Evolutionary conservation across 2,888 invertebrate genomes (phyloP), one percentile per base, ranked within the genome.

Genomic region (Pollenia angustigena): DNA sequence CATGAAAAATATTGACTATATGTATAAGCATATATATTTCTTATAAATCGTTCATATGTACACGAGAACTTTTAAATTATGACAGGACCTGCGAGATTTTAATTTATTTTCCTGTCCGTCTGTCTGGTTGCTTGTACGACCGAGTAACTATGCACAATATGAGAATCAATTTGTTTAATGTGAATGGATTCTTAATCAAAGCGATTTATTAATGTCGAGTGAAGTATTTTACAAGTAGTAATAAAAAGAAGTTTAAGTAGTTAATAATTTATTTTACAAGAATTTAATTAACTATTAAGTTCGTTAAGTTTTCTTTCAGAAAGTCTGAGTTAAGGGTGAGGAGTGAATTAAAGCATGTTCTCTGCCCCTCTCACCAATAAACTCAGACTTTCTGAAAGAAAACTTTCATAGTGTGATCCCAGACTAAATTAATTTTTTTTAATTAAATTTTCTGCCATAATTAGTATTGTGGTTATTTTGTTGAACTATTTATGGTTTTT

Each of bases 41-140:
- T 68, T 60, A 48, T 32, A 40, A 48, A 66, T 4, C 46, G 16
- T 2, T 2, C 12, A 75, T 12, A 16, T 16, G 9, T 40, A 56
- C 18, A 56, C 0, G 10, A 11, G 48, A 7, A 18, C 4, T 54
- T 54, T 54, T 8, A 23, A n/a, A 10, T 80, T 52, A 60, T 52
- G 50, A 50, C 58, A 60, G 60, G 79, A 69, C 52, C 69, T 69
- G 23, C 9, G 18, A 52, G n/a, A 52, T 60, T 60, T 80, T 52
- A 80, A 80, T 80, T 80, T 80, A 50, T 50, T 69, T 50, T 58
- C 16, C 32, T 58, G 40, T 60, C 32, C 8, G 72, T 66, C 62
- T 12, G 32, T 50, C 48, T 16, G 56, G 46, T 46, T 32, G 32
- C 32, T 32, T 32, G 32, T 23, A 23, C 23, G 23, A 23, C 16